Base-by-base conservation (phyloP, 2,113 vertebrate species). In the Antechinus stuartii region DNA sequence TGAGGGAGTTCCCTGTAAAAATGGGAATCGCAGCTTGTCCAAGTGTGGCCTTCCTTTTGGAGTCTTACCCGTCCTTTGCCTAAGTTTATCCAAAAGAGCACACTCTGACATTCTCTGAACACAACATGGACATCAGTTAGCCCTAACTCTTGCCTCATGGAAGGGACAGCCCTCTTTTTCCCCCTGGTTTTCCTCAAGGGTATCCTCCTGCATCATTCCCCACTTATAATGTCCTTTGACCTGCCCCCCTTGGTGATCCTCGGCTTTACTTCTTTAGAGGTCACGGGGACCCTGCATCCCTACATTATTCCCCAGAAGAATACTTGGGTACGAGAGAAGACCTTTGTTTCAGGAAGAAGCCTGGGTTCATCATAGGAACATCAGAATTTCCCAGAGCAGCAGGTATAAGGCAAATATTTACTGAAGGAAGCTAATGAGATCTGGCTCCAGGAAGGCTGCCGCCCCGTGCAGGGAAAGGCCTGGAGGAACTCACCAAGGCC, bases 401-500 rank as follows among this genome's bases (percentile, higher is more conserved):
- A 42, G n/a, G n/a, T 19, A 84, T n/a, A 84, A 23, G n/a, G 68
- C 8, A 84, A 84, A 84, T 84, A 84, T 42, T 84, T 42, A 19
- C 8, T 42, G 68, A 84, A 84, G 68, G n/a, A 84, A 84, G 19
- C 19, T 84, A 91, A 90, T 0, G 54, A n/a, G 35, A 91, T 35
- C 57, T 30, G 55, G 68, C n/a, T 84, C n/a, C 0, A 26, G 53
- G 90, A 90, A 84, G 57, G 46, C 55, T 46, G 94, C 92, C 1
- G 50, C 50, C 50, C 54, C 7, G 1, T 7, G 68, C 35, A 84
- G 3, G 68, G 22, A 42, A 84, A 84, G 68, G n/a, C 16, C 61
- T 25, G 68, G 10, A 54, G 0, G 2, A 91, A 97, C 98, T 99
- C 97, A 99, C 99, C 99, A 0, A 99, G 97, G 22, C 99, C 99